Conservation (phyloP, 2,797 vertebrate species). For the Octomys mimax region DNA sequence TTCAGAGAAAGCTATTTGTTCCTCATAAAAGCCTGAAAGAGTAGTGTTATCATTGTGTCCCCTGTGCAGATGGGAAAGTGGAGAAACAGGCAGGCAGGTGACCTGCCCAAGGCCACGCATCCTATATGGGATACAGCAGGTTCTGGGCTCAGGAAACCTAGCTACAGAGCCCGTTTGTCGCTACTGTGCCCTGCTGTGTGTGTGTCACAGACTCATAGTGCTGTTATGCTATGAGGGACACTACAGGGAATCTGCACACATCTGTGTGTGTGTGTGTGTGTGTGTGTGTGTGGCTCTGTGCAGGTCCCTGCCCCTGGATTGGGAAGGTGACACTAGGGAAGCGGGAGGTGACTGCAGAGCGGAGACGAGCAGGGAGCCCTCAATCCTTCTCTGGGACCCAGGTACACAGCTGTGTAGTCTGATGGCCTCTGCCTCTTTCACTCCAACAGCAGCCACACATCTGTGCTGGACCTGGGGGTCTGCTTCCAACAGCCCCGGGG, state of each 20-base stretch:
- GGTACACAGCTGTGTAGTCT: accelerated
- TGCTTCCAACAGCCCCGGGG: neutral
- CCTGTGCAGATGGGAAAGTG: neutral
- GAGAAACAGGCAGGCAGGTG: neutral
- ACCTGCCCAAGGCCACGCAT: neutral
- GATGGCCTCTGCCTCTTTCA: neutral
- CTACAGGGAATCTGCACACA: accelerated
- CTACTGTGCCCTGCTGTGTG: too few species aligned
- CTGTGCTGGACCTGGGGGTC: neutral
- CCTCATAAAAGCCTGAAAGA: neutral
- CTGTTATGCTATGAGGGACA: accelerated
- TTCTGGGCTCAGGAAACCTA: neutral
- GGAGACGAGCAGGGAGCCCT: neutral
- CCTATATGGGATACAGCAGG: accelerated
- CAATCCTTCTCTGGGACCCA: neutral
- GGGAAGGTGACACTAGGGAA: neutral
- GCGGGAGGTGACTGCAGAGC: accelerated
- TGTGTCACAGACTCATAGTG: accelerated
- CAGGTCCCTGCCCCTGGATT: neutral
- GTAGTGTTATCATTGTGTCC: neutral
- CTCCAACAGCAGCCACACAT: accelerated
- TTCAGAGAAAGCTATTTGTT: neutral
- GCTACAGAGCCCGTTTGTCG: neutral
- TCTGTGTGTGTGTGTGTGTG: too few species aligned
- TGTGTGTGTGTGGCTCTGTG: too few species aligned